Evolutionary conservation across 1,140 invertebrate species (phyloP).

Genomic region (Drosophila insularis): DNA sequence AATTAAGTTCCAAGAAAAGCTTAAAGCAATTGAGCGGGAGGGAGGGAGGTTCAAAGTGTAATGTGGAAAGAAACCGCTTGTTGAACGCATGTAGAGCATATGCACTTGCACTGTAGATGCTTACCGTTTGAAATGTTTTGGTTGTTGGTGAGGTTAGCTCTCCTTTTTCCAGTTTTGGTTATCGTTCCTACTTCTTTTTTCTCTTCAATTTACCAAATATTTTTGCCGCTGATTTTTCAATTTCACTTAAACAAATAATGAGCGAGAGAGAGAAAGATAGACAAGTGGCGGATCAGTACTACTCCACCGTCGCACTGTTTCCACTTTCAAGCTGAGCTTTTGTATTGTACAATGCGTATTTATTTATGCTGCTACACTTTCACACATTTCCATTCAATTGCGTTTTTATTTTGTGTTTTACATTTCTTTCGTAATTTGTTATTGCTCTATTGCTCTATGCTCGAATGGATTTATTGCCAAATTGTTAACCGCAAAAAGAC

Average conservation of each 20-base stretch:
- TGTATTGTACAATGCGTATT: conserved; percentile 26
- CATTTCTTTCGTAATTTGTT: conserved; percentile 45
- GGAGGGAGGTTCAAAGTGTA: conserved; percentile 39
- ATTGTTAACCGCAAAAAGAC: conserved; percentile 47
- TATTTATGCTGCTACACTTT: conserved; percentile 56
- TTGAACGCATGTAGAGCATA: conserved; percentile 19
- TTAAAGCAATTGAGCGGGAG: conserved; percentile 15
- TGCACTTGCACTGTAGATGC: conserved; percentile 35
- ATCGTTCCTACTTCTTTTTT: conserved; percentile 10
- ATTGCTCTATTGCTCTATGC: conserved; percentile 29
- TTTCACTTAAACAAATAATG: conserved; percentile 9
- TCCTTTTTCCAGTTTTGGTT: conserved; percentile 24
- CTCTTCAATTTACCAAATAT: background rate
- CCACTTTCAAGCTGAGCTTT: conserved; percentile 39
- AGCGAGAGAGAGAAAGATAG: background rate
- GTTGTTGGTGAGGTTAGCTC: conserved; percentile 44
- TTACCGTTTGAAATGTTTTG: conserved; percentile 63
- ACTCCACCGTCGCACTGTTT: conserved; percentile 20
- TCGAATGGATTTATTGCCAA: conserved; percentile 68
- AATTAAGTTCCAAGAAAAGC: conserved; percentile 12
- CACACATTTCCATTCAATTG: conserved; percentile 77
- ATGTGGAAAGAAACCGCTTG: conserved; percentile 16
- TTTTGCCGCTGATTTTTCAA: conserved; percentile 11
- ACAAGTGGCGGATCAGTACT: background rate
- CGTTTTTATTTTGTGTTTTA: conserved; percentile 32